Conservation (phyloP, 2,113 vertebrate species). For the Turdus rufiventris region DNA sequence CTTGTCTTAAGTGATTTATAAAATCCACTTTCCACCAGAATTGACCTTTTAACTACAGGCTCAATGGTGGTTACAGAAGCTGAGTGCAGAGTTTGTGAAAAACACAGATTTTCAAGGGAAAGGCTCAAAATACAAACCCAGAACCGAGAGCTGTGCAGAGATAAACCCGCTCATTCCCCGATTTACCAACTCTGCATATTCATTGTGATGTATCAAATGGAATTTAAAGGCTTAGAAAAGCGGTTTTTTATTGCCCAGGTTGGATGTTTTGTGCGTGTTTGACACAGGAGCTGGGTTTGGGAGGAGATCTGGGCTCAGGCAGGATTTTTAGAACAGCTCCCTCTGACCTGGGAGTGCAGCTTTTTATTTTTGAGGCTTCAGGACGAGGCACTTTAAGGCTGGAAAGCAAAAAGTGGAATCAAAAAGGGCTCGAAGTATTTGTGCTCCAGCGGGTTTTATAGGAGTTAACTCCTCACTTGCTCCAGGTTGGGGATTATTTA, state of each 20-base stretch:
- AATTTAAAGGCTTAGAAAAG: not conserved
- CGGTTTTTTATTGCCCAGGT: not conserved
- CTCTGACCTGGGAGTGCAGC: not conserved
- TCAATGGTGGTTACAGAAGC: not conserved
- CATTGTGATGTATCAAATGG: accelerated
- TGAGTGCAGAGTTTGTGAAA: not conserved
- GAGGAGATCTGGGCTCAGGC: not conserved
- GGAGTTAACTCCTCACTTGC: not conserved
- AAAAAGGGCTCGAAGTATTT: not conserved
- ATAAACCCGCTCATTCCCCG: not conserved
- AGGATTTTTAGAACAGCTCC: not conserved
- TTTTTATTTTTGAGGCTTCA: not conserved
- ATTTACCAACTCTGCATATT: accelerated
- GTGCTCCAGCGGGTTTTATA: not conserved
- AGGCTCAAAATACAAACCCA: not conserved
- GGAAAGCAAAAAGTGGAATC: not conserved
- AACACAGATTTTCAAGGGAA: not conserved
- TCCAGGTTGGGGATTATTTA: not conserved
- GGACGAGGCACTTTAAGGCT: not conserved
- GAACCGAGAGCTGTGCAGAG: not conserved
- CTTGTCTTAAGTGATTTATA: not conserved
- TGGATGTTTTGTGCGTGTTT: not conserved
- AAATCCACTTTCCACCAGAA: not conserved
- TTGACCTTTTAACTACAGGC: not conserved
- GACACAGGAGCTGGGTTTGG: not conserved